These are phyloP conservation scores for Furnarius figulus DNA, from an alignment of 2,113 vertebrate species.

Conservation along the genomic window DNA sequence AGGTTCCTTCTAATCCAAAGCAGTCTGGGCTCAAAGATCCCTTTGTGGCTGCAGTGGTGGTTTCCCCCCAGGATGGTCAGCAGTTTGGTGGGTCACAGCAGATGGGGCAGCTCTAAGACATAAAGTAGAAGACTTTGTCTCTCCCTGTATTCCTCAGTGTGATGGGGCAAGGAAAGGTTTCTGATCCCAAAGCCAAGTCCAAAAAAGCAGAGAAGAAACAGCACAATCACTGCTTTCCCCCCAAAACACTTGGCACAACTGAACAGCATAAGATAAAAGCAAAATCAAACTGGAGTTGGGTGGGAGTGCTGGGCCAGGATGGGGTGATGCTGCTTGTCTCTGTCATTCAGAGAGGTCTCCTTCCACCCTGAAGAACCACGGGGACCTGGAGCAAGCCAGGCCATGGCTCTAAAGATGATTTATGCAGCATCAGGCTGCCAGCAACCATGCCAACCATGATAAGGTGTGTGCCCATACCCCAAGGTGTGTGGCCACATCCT, in stretches of 20 bases:
- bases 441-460: not conserved
- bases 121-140: not conserved
- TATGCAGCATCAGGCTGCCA: not conserved
- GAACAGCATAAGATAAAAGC: not conserved
- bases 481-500: not conserved
- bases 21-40: not conserved
- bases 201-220: not conserved
- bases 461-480: not conserved
- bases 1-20: not conserved
- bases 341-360: not conserved
- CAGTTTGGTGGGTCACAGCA: not conserved
- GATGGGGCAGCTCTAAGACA: not conserved
- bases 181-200: not conserved
- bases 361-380: not conserved
- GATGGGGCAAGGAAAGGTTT: not conserved
- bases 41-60: not conserved
- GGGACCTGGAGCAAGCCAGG: not conserved
- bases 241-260: not conserved
- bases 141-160: not conserved
- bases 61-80: not conserved
- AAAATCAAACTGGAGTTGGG: not conserved
- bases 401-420: not conserved
- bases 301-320: fast-evolving
- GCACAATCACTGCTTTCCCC: not conserved
- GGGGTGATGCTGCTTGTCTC: not conserved